A percentile compares a stretch with the other conserved stretches of the same genome.
Evolutionary conservation across 2,888 invertebrate species (phyloP).

Genomic region (Neelides folsomi): DNA sequence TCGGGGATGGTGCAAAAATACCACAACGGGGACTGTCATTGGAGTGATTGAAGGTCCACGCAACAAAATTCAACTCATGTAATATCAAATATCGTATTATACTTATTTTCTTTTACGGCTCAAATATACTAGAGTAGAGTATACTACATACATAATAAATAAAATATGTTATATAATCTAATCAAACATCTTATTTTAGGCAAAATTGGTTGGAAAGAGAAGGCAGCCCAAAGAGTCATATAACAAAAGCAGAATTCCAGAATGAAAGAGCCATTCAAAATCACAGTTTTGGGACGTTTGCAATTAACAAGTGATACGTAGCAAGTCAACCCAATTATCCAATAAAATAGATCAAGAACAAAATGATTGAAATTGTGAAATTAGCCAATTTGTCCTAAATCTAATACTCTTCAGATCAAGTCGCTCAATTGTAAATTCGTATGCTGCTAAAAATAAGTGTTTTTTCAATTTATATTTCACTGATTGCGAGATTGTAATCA

Average conservation of each 20-base stretch:
- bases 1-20: constrained; percentile 62
- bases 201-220: constrained; percentile 50
- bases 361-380: no score
- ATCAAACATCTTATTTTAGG: constrained; percentile 25
- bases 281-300: constrained; percentile 5
- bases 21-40: constrained; percentile 51
- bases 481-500: no score
- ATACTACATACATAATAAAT: background rate
- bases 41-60: constrained; percentile 53
- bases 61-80: constrained; percentile 49
- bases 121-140: background rate
- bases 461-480: no score
- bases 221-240: constrained; percentile 61
- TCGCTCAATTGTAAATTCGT: no score
- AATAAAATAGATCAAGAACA: no score
- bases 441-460: no score
- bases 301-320: background rate
- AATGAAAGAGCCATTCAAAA: constrained; percentile 41
- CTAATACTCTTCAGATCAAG: no score
- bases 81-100: constrained; percentile 9
- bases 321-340: no score
- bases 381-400: no score
- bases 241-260: constrained; percentile 57
- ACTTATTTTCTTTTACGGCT: background rate
- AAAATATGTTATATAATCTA: background rate